These are phyloP conservation scores for Hipposideros armiger DNA, from an alignment of 2,113 vertebrate species.

Conservation along the genomic window DNA sequence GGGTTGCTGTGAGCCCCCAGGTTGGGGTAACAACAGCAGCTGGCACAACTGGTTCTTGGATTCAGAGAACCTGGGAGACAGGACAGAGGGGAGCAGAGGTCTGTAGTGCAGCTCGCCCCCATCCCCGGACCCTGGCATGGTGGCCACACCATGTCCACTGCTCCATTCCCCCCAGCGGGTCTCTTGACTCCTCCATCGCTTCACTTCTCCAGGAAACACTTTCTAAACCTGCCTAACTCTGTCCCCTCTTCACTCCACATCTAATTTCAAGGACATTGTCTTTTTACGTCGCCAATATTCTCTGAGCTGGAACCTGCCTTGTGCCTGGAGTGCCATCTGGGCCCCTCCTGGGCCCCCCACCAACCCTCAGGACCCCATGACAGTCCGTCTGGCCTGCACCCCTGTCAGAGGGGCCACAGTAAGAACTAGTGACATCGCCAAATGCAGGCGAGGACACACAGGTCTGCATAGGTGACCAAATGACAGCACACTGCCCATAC, in stretches of 20 bases:
- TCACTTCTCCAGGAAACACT: not conserved
- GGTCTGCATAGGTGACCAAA: accelerated
- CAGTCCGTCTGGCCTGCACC: too few relatives aligned
- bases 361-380: not conserved
- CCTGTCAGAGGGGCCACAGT: not conserved
- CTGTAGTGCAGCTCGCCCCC: not conserved
- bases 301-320: not conserved
- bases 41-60: not conserved
- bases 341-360: too few relatives aligned
- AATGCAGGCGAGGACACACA: not conserved
- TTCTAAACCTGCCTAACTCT: not conserved
- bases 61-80: not conserved
- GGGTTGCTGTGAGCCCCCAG: too few relatives aligned
- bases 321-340: too few relatives aligned
- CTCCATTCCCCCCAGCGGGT: not conserved
- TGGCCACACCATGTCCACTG: not conserved
- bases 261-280: accelerated
- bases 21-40: not conserved
- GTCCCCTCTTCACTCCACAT: not conserved
- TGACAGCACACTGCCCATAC: not conserved
- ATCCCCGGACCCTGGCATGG: not conserved
- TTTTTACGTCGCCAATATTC: not conserved
- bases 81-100: accelerated
- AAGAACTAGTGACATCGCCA: not conserved
- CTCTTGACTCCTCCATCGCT: not conserved